Base-by-base conservation (phyloP, 2,888 invertebrate species). In the Strigamia maritima region DNA sequence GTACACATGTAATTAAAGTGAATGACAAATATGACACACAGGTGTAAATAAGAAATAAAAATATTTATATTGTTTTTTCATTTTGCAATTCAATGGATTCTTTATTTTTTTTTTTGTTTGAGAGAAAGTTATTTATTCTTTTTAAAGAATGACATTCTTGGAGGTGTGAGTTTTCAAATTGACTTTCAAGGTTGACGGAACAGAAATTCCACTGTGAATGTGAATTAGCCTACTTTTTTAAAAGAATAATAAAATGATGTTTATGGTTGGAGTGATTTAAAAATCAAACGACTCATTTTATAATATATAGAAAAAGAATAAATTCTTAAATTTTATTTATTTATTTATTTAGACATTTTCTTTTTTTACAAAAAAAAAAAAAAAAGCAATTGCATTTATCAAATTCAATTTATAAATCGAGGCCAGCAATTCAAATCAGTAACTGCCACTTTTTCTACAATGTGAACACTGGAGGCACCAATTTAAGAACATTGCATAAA, bases 21-120 rank as follows among this genome's bases (percentile, higher is more conserved):
- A 60, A 60, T 60, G 16, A 4, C 22, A 60, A 31, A 60, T 24
- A 16, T 19, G 60, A 60, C 60, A 60, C 8, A 10, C 1, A 60
- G 60, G 60, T 60, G 60, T 60, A 60, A 60, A 60, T 60, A 60
- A 60, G 60, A 60, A 60, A 60, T 60, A 60, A 60, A 49, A 60
- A 60, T 60, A 44, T 60, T 60, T 60, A 19, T 60, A 60, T 60
- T 60, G 60, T 60, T 54, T 60, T 54, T 54, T 54, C 54, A 54
- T 54, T 54, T 54, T 54, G 54, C 54, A 54, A 54, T 60, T 60
- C 3, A 60, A 60, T 60, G 22, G 19, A 22, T 19, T 60, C 19
- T 60, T 60, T n/a, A n/a, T 19, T 60, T 19, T 6, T 24, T 60
- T 8, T 6, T 60, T 60, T 19, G 8, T 16, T 19, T 60, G 22